These are phyloP conservation scores for Labeo calbasu DNA, from an alignment of 2,797 vertebrate species.

Conservation along the genomic window DNA sequence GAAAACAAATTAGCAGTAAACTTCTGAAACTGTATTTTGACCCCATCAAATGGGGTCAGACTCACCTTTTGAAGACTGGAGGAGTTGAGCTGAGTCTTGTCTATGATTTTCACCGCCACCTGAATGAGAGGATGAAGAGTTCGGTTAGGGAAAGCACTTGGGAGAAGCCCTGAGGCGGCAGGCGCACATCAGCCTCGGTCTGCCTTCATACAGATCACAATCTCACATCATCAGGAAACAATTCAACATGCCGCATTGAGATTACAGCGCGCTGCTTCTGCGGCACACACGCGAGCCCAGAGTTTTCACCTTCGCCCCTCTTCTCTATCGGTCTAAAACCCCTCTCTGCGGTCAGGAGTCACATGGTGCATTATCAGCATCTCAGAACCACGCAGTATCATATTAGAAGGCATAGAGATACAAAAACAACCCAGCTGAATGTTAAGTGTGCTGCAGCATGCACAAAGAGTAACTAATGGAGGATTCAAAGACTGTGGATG, in stretches of 20 bases:
- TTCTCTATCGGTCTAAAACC: slow-evolving; percentile 8
- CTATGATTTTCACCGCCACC: slow-evolving; percentile 86
- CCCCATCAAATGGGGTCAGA: background rate
- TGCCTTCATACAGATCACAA: slow-evolving; percentile 56
- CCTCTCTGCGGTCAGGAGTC: background rate
- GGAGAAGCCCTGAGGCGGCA: slow-evolving; percentile 28
- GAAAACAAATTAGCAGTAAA: slow-evolving; percentile 2
- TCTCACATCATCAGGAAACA: slow-evolving; percentile 61
- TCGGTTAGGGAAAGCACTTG: background rate
- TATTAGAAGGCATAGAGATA: background rate
- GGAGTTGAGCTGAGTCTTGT: slow-evolving; percentile 84
- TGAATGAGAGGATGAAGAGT: slow-evolving; percentile 55
- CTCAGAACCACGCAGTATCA: slow-evolving; percentile 25
- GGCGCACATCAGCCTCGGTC: slow-evolving; percentile 42
- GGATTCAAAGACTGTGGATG: background rate
- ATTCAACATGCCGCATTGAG: slow-evolving; percentile 46
- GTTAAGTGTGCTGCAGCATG: slow-evolving; percentile 25
- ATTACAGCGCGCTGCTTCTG: slow-evolving; percentile 46
- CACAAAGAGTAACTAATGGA: background rate
- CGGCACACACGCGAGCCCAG: background rate
- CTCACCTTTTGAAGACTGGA: slow-evolving; percentile 83
- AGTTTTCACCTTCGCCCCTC: slow-evolving; percentile 2
- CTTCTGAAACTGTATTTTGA: background rate
- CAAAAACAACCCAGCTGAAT: slow-evolving; percentile 34
- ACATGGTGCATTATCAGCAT: slow-evolving; percentile 13